Evolutionary conservation across 2,797 vertebrate species (phyloP).

Genomic region (Emys orbicularis): DNA sequence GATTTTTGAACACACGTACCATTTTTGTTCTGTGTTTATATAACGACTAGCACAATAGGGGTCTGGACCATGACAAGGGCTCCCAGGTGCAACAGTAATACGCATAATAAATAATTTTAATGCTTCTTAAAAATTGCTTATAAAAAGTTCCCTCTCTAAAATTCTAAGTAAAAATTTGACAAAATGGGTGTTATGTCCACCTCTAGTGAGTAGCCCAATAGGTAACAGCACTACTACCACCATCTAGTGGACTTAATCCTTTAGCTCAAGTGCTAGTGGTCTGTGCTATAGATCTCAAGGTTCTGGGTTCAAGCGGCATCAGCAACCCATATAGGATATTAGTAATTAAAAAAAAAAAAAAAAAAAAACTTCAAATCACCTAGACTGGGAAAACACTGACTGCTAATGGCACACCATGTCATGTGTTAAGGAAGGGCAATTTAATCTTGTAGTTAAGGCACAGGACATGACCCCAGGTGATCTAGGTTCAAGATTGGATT

Average conservation of each 20-base stretch:
- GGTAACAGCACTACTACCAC: background rate
- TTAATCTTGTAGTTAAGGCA: conserved; percentile 7
- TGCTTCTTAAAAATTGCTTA: conserved; percentile 51
- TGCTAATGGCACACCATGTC: conserved; percentile 15
- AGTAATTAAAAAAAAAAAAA: too few relatives aligned
- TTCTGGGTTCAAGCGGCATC: background rate
- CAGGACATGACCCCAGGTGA: conserved; percentile 12
- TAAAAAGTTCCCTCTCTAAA: conserved; percentile 49
- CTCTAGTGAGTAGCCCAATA: conserved; percentile 25
- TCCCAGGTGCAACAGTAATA: too few relatives aligned
- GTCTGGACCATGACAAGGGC: too few relatives aligned
- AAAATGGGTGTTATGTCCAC: conserved; percentile 35
- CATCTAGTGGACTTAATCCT: background rate
- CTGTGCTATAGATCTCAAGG: background rate
- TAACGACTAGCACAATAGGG: background rate
- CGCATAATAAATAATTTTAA: conserved; percentile 5
- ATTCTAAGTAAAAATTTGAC: conserved; percentile 51
- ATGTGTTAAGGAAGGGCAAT: conserved; percentile 5
- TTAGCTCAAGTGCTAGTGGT: background rate
- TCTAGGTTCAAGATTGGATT: background rate
- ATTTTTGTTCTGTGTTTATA: background rate
- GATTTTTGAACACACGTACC: conserved; percentile 58
- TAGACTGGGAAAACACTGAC: background rate
- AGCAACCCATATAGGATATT: background rate
- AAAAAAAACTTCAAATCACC: too few relatives aligned